Conservation (phyloP, 2,113 vertebrate genomes). For the Coregonus clupeaformis region DNA sequence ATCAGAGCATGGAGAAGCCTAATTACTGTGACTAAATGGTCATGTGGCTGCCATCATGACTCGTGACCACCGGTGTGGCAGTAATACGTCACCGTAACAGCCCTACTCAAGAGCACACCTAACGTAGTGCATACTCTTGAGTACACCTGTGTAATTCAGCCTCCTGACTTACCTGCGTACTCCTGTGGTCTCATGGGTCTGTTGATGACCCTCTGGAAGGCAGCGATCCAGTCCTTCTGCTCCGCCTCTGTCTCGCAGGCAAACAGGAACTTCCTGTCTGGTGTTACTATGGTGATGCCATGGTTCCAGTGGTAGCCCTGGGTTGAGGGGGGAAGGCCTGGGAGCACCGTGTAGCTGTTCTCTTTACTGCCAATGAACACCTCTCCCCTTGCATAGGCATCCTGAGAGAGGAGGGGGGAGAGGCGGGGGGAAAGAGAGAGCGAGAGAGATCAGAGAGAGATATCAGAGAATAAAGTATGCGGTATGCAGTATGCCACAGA, state of each 20-base stretch:
- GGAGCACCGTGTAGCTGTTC: constrained; percentile 88
- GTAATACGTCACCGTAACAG: no score
- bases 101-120: no score
- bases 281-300: constrained; percentile 94
- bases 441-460: background rate
- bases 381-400: constrained; percentile 92
- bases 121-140: no score
- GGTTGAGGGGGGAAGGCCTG: constrained; percentile 83
- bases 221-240: constrained; percentile 87
- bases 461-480: background rate
- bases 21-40: no score
- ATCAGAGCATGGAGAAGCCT: no score
- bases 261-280: constrained; percentile 92
- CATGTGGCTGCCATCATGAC: no score
- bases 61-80: no score
- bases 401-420: constrained; percentile 65
- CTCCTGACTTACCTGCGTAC: constrained; percentile 44
- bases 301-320: constrained; percentile 93
- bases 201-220: constrained; percentile 91
- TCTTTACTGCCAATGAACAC: constrained; percentile 98
- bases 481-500: background rate
- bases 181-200: constrained; percentile 97
- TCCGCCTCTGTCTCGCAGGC: constrained; percentile 89
- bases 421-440: background rate
- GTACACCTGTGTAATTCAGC: background rate